Evolutionary conservation across 2,113 vertebrate species (phyloP).

Genomic region (Lontra canadensis): DNA sequence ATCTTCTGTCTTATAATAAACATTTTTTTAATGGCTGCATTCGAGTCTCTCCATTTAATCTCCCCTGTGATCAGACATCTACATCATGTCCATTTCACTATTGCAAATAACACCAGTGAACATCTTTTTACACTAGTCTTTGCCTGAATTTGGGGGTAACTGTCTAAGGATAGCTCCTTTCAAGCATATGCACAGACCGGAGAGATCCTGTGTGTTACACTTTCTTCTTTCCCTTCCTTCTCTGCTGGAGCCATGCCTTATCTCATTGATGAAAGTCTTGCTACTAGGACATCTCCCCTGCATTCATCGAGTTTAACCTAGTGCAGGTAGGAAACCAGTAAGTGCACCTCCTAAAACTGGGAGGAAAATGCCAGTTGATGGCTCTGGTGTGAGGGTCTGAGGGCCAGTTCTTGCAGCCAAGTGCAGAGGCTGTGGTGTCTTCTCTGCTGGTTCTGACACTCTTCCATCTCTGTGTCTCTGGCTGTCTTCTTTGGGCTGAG

Average conservation of each 20-base stretch:
- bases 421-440: accelerated
- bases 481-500: neutral
- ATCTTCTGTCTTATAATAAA: neutral
- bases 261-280: neutral
- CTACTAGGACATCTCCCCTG: neutral
- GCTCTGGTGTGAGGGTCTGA: neutral
- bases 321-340: neutral
- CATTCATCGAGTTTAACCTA: neutral
- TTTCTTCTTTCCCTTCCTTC: neutral
- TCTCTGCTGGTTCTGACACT: accelerated
- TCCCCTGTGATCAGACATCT: neutral
- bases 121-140: neutral
- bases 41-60: neutral
- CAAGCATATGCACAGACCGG: too few species aligned
- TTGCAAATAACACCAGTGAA: neutral
- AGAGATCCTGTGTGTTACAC: neutral
- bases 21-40: neutral
- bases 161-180: neutral
- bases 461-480: accelerated
- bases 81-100: neutral
- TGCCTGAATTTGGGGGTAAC: neutral
- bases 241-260: neutral
- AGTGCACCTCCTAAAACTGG: neutral
- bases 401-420: neutral
- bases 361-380: neutral